Evolutionary conservation across 2,113 vertebrate genomes (phyloP), one percentile per base, ranked within the genome.

Genomic region (Mellivora capensis): DNA sequence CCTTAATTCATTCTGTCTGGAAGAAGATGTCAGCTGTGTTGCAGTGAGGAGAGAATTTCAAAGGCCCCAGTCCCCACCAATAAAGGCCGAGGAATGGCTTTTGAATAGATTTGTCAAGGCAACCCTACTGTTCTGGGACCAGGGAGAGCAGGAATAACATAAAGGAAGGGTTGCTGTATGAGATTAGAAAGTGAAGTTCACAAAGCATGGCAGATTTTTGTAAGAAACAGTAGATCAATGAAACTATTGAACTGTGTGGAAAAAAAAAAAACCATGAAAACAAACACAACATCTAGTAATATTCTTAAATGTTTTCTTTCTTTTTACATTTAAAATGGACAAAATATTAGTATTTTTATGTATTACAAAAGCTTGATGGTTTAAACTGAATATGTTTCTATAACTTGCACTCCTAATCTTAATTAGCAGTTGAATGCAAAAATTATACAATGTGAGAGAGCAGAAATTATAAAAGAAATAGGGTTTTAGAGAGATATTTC

Each of bases 21-120:
- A 99, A 99, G 99, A 99, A 99, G 99, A 99, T 99, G 99, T 99
- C 99, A 99, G 99, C 99, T 99, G 99, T 99, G 99, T 99, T 99
- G 99, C 99, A 99, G 99, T 99, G 99, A 99, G 98, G 98, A 99
- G 98, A 99, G 98, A 99, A 99, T 99, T 99, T 99, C 99, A 99
- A 99, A 99, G 99, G 98, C 98, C 98, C 98, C 98, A 99, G 98
- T 99, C 99, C 99, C 99, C 98, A 99, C 99, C 99, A 99, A 99
- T 99, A 99, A 99, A 99, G 98, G 98, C 98, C 25, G 54, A 98
- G 99, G 99, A 99, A 99, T 98, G 97, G 98, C 98, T 99, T 99
- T 99, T 99, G 99, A 99, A 99, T 99, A 99, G 99, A 99, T 99
- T 99, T 99, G 99, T 99, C 99, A 99, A 99, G 99, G 99, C 99